Conservation (phyloP, 2,888 invertebrate species). For the Quadriops clusia region DNA sequence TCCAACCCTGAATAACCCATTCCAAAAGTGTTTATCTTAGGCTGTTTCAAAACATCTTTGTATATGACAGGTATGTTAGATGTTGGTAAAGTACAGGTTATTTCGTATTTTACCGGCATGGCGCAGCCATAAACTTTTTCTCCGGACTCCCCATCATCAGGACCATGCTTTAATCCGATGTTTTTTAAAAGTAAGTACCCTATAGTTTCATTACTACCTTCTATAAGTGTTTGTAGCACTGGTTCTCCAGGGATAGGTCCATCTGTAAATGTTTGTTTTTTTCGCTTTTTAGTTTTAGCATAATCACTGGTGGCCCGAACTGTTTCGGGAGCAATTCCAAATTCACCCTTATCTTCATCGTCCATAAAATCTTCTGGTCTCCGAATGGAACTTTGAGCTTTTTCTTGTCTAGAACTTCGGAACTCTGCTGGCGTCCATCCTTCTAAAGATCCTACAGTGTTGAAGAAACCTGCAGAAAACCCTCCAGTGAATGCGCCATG, state of each 20-base stretch:
- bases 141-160: constrained; percentile 24
- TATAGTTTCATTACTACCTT: constrained; percentile 72
- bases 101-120: constrained; percentile 27
- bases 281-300: constrained; percentile 38
- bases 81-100: constrained; percentile 19
- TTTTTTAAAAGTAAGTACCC: constrained; percentile 74
- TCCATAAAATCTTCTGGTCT: constrained; percentile 96
- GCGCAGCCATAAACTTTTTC: constrained; percentile 42
- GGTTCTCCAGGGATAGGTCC: constrained; percentile 51
- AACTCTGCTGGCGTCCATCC: constrained; percentile 90
- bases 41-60: constrained; percentile 54
- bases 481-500: constrained; percentile 98
- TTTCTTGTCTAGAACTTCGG: constrained; percentile 73
- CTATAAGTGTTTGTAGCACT: constrained; percentile 55
- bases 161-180: constrained; percentile 77
- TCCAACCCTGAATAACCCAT: constrained; percentile 66
- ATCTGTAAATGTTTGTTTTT: constrained; percentile 27
- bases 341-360: constrained; percentile 87
- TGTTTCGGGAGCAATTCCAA: constrained; percentile 86
- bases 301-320: constrained; percentile 74
- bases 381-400: constrained; percentile 44
- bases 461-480: constrained; percentile 95
- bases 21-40: constrained; percentile 75
- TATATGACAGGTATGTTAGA: constrained; percentile 67
- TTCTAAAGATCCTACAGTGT: constrained; percentile 90